Conservation (phyloP, 2,888 invertebrate genomes). For the Himalopsyche kuldschensis region DNA sequence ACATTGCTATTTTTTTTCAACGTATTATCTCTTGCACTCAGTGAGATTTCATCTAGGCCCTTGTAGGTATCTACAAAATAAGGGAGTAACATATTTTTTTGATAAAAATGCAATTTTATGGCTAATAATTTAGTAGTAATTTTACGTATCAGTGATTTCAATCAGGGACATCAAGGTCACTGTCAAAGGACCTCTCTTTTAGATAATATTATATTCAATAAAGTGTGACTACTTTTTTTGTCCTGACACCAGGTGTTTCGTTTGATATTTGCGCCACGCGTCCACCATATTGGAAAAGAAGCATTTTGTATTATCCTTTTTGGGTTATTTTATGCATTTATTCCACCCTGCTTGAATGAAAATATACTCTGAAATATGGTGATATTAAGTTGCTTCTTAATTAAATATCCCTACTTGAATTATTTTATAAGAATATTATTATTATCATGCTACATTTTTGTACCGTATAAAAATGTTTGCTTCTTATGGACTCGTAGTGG, state of each 20-base stretch:
- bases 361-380: too few species aligned
- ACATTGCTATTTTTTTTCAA: too few species aligned
- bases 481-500: too few species aligned
- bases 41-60: too few species aligned
- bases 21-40: too few species aligned
- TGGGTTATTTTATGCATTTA: background rate
- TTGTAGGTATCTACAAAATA: background rate
- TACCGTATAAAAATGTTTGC: too few species aligned
- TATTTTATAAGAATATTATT: too few species aligned
- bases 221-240: conserved; percentile 10
- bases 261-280: background rate
- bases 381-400: too few species aligned
- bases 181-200: background rate
- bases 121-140: conserved; percentile 29
- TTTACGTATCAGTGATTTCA: conserved; percentile 13
- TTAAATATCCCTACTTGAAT: too few species aligned
- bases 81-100: background rate
- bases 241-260: conserved; percentile 13
- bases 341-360: background rate
- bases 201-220: background rate
- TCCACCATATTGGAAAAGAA: background rate
- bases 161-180: background rate
- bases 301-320: background rate
- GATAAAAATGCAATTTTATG: conserved; percentile 30
- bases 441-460: too few species aligned